A percentile compares a stretch with the other conserved stretches of the same genome.
These are phyloP conservation scores for Strix aluco DNA, from an alignment of 2,113 vertebrate genomes.

Conservation along the genomic window DNA sequence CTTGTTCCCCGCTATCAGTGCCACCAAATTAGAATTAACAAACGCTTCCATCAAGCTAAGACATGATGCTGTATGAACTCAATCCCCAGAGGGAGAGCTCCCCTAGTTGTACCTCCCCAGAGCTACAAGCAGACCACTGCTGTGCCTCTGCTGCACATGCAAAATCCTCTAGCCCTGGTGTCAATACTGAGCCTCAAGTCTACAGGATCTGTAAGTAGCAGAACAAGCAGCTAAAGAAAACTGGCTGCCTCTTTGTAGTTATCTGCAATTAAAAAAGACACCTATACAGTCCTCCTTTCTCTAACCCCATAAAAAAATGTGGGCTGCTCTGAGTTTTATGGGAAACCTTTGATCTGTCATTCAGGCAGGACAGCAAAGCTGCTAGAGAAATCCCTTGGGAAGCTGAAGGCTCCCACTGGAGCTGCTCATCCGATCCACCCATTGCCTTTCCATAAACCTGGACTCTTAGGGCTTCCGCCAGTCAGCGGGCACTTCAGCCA, in stretches of 20 bases:
- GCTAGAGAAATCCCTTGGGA: accelerated
- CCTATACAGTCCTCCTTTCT: not conserved
- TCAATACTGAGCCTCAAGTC: not conserved
- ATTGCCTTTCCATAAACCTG: not conserved
- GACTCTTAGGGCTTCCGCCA: not conserved
- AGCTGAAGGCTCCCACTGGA: not conserved
- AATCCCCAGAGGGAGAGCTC: not conserved
- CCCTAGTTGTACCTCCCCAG: not conserved
- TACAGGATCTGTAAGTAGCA: not conserved
- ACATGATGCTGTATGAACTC: not conserved
- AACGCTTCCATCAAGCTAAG: not conserved
- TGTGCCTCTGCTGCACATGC: not conserved
- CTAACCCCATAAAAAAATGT: not conserved
- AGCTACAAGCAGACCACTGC: not conserved
- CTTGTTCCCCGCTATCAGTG: not conserved
- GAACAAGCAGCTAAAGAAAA: not conserved
- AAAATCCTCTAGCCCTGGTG: not conserved
- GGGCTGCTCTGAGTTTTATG: not conserved
- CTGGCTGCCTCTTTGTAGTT: not conserved
- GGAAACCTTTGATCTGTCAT: not conserved
- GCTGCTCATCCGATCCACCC: not conserved
- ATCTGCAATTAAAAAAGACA: not conserved
- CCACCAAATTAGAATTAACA: not conserved
- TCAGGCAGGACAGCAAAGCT: not conserved
- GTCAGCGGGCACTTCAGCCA: not conserved